A percentile compares a stretch with the other conserved stretches of the same genome.
Evolutionary conservation across 2,888 invertebrate species (phyloP).

Genomic region (Subacronicta megacephala): DNA sequence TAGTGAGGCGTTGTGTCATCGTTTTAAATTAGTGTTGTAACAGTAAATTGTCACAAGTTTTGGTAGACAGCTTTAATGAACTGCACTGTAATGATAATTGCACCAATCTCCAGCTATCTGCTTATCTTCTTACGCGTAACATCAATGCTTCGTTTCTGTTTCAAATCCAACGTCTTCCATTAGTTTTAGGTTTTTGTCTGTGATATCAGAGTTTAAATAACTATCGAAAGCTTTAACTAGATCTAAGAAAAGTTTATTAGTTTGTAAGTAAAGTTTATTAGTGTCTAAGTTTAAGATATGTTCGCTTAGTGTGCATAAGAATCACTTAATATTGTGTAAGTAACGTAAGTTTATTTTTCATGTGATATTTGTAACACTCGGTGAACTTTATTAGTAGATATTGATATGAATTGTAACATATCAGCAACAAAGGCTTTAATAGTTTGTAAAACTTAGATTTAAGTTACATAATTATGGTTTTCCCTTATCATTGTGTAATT

Average conservation of each 20-base stretch:
- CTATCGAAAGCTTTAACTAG: constrained; percentile 82
- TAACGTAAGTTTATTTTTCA: constrained; percentile 39
- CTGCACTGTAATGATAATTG: constrained; percentile 86
- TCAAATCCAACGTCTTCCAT: constrained; percentile 83
- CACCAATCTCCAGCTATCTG: constrained; percentile 78
- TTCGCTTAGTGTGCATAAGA: constrained; percentile 27
- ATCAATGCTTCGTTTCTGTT: constrained; percentile 57
- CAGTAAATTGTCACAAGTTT: constrained; percentile 84
- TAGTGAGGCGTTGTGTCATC: constrained; percentile 63
- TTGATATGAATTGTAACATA: constrained; percentile 53
- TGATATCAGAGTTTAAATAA: constrained; percentile 77
- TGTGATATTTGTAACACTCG: constrained; percentile 49
- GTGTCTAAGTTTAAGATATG: constrained; percentile 22
- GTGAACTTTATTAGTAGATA: constrained; percentile 34
- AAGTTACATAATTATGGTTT: constrained; percentile 21
- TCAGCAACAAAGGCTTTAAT: constrained; percentile 77
- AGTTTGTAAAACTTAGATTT: constrained; percentile 60
- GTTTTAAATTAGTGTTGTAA: constrained; percentile 75
- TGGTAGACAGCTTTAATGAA: constrained; percentile 89
- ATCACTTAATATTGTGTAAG: constrained; percentile 38
- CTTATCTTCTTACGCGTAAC: constrained; percentile 65
- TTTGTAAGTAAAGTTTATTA: constrained; percentile 57
- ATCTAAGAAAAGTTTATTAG: constrained; percentile 69
- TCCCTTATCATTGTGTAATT: constrained; percentile 27
- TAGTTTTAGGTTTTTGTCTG: constrained; percentile 78